Percentiles rank a stretch among this genome's conserved stretches.
These are phyloP conservation scores for Streptopelia turtur DNA, from an alignment of 2,797 vertebrate genomes.

Conservation along the genomic window DNA sequence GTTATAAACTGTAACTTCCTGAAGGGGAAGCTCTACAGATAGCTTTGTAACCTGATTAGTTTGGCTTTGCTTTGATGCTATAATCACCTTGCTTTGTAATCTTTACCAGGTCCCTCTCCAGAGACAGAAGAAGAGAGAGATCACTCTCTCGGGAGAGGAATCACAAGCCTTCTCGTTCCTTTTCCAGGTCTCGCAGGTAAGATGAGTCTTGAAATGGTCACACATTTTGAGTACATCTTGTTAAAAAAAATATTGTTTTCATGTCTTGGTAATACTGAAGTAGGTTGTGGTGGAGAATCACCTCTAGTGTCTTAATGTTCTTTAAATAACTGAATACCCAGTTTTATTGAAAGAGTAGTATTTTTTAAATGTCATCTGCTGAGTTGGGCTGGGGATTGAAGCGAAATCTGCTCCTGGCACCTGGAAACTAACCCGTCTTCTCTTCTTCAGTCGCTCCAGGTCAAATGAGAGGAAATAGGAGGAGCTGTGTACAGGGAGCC, in stretches of 20 bases:
- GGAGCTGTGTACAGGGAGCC: slow-evolving; percentile 81
- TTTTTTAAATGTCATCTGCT: not conserved
- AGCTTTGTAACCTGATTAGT: not conserved
- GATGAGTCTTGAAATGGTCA: not conserved
- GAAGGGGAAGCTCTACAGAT: not conserved
- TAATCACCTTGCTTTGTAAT: not conserved
- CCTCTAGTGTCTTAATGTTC: not conserved
- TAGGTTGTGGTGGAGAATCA: not conserved
- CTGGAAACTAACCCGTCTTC: not conserved
- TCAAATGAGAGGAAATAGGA: slow-evolving; percentile 92
- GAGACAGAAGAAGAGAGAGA: slow-evolving; percentile 92
- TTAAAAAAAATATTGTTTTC: not conserved
- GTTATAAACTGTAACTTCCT: not conserved
- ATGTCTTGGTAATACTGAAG: not conserved
- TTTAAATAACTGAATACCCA: not conserved
- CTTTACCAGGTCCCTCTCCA: slow-evolving; percentile 88
- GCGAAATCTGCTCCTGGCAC: not conserved
- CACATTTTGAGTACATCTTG: not conserved
- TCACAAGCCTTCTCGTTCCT: slow-evolving; percentile 92
- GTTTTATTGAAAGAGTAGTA: not conserved
- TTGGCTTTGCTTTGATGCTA: not conserved
- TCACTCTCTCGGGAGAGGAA: slow-evolving; percentile 94
- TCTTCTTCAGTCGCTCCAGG: slow-evolving; percentile 86
- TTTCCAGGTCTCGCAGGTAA: slow-evolving; percentile 94
- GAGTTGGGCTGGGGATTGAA: not conserved